Base-by-base conservation (phyloP, 2,888 invertebrate genomes). In the Dermolepida albohirtum region DNA sequence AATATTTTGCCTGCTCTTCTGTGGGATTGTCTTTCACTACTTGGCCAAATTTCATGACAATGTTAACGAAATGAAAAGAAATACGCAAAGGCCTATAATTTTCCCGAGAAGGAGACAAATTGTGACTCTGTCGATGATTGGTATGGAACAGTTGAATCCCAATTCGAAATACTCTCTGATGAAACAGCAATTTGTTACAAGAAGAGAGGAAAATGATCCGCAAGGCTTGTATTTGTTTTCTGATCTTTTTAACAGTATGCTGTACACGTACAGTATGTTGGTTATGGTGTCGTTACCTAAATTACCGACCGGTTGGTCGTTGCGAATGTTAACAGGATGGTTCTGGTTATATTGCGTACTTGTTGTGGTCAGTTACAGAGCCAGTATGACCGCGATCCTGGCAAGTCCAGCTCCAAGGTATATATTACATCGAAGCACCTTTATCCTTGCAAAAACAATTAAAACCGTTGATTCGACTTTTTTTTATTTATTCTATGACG, bases 341-440 rank as follows among this genome's bases (percentile, higher is more conserved):
- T 95, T 94, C 83, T 95, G 94, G 94, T 81, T 94, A 1, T 95
- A 94, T 79, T 92, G 92, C 77, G 89, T 94, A 70, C 84, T 94
- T 2, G 86, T 94, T 5, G 91, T 92, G 0, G 92, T 93, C 0
- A 88, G 92, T 0, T 95, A 95, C 79, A 84, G 91, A 76, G 94
- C 94, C 0, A 94, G 93, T 75, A 90, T 95, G 88, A 94, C 94
- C 0, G 94, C 94, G 0, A 92, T 93, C 63, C 83, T 95, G 52
- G 92, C 94, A 0, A 91, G 91, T 80, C 94, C 94, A 27, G 86
- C 89, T 0, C 89, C 91, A 10, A 88, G 87, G 90, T 89, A 81
- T 17, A 12, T 34, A 17, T 55, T 66, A 57, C 5, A 59, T 22
- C 22, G 4, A 22, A 22, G 4, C 4, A 4, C 4, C 1, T 22